Evolutionary conservation across 1,140 invertebrate species (phyloP), one percentile per base, ranked within the genome.

Genomic region (Drosophila aff.): DNA sequence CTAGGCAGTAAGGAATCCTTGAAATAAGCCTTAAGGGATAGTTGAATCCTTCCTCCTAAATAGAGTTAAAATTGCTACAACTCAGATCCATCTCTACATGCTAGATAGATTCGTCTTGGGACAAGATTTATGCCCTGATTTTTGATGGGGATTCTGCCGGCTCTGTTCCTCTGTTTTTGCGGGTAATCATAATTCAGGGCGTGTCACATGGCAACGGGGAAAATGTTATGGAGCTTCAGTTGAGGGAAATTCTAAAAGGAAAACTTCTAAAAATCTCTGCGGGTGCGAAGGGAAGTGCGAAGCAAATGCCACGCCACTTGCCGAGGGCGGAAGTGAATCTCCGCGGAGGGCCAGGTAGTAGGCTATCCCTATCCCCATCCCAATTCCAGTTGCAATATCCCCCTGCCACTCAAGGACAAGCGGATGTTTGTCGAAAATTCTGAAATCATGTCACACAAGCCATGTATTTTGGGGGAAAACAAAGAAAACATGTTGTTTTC

Each of bases 131-230:
- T 90, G 85, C 66, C 47, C 52, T 90, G 74, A 77, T 89, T 89
- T 81, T 16, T 15, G 57, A 90, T 74, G 60, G 49, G 64, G 4
- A 41, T 3, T 41, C 43, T 49, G 23, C 23, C n/a, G 2, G 9
- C n/a, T 23, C 2, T 47, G 13, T 26, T 50, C 2, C 16, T 28
- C 47, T 28, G 16, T 23, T 28, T 49, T 71, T 60, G 40, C 65
- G 57, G 78, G 76, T 79, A 84, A 89, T 83, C 81, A 89, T 90
- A 90, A 90, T 84, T 89, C 81, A 90, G 60, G 66, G 77, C 74
- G 77, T 83, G 84, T 81, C 79, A 69, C 58, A 50, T 67, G 62
- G 68, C 66, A 55, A 61, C 59, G 80, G 67, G 80, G 49, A 78
- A 74, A 82, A 82, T 87, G 4, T 65, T 79, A 85, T 86, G 82